Evolutionary conservation across 2,797 vertebrate genomes (phyloP), one percentile per base, ranked within the genome.

Genomic region (Chromis chromis): DNA sequence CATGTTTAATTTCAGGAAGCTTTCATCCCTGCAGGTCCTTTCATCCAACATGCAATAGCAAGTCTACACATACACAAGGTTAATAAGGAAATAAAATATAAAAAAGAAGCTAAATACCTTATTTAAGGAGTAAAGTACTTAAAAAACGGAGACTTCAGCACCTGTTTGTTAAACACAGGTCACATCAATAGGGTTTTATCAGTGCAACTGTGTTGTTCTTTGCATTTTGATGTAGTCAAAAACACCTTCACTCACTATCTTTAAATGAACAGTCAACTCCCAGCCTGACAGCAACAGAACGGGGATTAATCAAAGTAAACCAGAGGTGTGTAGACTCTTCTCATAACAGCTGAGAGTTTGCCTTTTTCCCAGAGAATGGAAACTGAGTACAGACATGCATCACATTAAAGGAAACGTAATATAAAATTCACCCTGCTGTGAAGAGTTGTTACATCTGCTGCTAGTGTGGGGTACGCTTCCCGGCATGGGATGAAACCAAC

Each of bases 331-430:
- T 73, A 67, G 27, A 46, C 36, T 49, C 27, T 36, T 80, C 25
- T 66, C 70, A 76, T 58, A 74, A 64, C 40, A 66, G 39, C 58
- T 70, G 63, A 55, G 65, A 65, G 59, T 50, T 24, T 14, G 7
- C 65, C 46, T 61, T 70, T 73, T 61, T 19, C 56, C 69, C 31
- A 31, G 57, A 69, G 24, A 66, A 69, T 12, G 59, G 71, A 76
- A 82, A 49, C 49, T 36, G 42, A 64, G 40, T 19, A 59, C 53
- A 82, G 70, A 67, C 72, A 78, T 72, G 83, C 78, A 76, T 84
- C 50, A 36, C 78, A 74, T 86, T 82, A 84, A 83, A 79, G 69
- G 49, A 80, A 76, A 73, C 74, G 61, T 61, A 49, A 76, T 73
- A 69, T 70, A 78, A 85, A 80, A 73, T 52, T 52, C 46, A 24